These are phyloP conservation scores for Branchellion lobata DNA, from an alignment of 2,888 invertebrate genomes.

Conservation along the genomic window DNA sequence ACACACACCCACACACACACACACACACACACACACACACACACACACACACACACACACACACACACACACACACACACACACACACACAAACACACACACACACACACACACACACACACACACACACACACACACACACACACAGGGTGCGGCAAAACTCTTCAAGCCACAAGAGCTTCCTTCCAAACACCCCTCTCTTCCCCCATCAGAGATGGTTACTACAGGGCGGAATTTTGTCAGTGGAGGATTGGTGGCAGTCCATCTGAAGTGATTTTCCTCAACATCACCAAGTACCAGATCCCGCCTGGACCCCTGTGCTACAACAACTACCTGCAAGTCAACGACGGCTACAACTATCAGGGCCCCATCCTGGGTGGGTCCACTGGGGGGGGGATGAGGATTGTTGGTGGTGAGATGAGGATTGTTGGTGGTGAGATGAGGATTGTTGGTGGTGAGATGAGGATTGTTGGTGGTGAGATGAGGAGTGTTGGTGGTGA, in stretches of 20 bases:
- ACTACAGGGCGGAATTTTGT: slow-evolving; percentile 65
- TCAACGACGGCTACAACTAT: slow-evolving; percentile 92
- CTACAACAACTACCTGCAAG: slow-evolving; percentile 84
- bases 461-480: too few relatives aligned
- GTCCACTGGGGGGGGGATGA: slow-evolving; percentile 44
- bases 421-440: too few relatives aligned
- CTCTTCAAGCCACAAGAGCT: slow-evolving; percentile 59
- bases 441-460: too few relatives aligned
- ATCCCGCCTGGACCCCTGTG: slow-evolving; percentile 79
- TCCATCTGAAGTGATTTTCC: slow-evolving; percentile 88
- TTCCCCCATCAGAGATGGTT: not conserved
- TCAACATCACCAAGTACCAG: slow-evolving; percentile 88
- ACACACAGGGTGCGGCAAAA: slow-evolving; percentile 79
- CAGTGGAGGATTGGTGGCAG: slow-evolving; percentile 98
- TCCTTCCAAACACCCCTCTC: slow-evolving; percentile 55
- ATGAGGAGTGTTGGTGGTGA: too few relatives aligned
- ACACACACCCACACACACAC: too few relatives aligned
- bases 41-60: not conserved
- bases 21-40: not conserved
- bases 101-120: too few relatives aligned
- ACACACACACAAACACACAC: not conserved
- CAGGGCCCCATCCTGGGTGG: slow-evolving; percentile 81
- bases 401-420: not conserved
- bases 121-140: not conserved
- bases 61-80: not conserved